Evolutionary conservation across 2,888 invertebrate species (phyloP).

Genomic region (Eubasilissa splendida): DNA sequence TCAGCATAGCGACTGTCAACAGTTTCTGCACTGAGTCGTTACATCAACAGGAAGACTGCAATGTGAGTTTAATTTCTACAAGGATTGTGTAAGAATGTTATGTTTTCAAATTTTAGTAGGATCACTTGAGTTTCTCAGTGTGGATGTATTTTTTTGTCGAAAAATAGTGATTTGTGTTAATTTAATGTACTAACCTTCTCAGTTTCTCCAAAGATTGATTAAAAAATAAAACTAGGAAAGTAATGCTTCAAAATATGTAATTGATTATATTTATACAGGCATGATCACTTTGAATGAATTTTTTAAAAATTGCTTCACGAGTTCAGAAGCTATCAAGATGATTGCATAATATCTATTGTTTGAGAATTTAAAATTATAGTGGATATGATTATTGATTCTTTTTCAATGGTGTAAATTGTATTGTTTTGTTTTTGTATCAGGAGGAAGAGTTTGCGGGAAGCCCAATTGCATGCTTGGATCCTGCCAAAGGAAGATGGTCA

Average conservation of each 20-base stretch:
- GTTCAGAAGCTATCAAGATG: no score
- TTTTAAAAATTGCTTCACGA: no score
- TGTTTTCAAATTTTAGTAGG: neutral
- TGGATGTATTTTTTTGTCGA: neutral
- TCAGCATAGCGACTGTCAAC: constrained; percentile 87
- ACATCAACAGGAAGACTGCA: constrained; percentile 86
- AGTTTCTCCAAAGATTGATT: no score
- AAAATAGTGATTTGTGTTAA: no score
- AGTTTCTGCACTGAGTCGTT: constrained; percentile 88
- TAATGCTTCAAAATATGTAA: no score
- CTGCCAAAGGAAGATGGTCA: constrained; percentile 83
- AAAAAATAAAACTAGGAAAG: no score
- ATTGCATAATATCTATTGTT: no score
- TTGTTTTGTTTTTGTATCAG: constrained; percentile 66
- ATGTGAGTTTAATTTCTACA: constrained; percentile 74
- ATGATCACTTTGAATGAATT: no score
- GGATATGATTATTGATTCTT: neutral
- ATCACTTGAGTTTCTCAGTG: neutral
- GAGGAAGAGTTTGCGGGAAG: constrained; percentile 92
- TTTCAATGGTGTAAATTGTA: neutral
- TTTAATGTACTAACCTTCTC: no score
- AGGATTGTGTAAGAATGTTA: neutral
- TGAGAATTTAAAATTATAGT: neutral
- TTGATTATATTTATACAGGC: no score
- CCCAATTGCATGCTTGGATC: constrained; percentile 86